Base-by-base conservation (phyloP, 1,140 invertebrate species). In the Wiebesia pumilae region DNA sequence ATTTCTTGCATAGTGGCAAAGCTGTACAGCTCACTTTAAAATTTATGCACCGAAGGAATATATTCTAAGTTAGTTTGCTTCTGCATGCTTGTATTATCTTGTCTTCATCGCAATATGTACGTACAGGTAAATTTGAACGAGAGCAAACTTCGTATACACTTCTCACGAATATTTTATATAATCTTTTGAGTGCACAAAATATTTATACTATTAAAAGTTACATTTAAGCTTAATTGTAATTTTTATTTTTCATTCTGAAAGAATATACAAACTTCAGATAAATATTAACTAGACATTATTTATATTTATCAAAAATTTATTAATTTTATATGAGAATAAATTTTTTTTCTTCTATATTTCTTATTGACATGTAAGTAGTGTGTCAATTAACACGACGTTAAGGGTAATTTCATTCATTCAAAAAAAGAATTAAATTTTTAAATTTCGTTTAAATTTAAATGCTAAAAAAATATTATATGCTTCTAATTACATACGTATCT, bases 31-130 rank as follows among this genome's bases (percentile, higher is more conserved):
- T 86, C 90, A 91, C 92, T 92, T 91, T 92, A 90, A 91, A 92
- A 92, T 93, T 93, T 94, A 93, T 90, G 91, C 91, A 91, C 89
- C 90, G 90, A 91, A 92, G 91, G 91, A 89, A 91, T 94, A 92
- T 92, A 90, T 91, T 88, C 92, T 91, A 93, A 93, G 87, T 84
- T 79, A 89, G 75, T 88, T 62, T 6, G 40, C 47, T 78, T n/a
- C 89, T 89, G 78, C 89, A 9, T 54, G 19, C 89, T 88, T 89
- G 84, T 87, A 88, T 90, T 92, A 90, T 89, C 89, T 91, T 89
- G 89, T 90, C 89, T 89, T 88, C 88, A 86, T 79, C 89, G 67
- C n/a, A 43, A 71, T 14, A 33, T 43, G 30, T 54, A 75, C 38
- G 30, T 2, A 58, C 47, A 43, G 3, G n/a, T 12, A 47, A 51